Evolutionary conservation across 2,113 vertebrate species (phyloP).

Genomic region (Gracilinanus agilis): DNA sequence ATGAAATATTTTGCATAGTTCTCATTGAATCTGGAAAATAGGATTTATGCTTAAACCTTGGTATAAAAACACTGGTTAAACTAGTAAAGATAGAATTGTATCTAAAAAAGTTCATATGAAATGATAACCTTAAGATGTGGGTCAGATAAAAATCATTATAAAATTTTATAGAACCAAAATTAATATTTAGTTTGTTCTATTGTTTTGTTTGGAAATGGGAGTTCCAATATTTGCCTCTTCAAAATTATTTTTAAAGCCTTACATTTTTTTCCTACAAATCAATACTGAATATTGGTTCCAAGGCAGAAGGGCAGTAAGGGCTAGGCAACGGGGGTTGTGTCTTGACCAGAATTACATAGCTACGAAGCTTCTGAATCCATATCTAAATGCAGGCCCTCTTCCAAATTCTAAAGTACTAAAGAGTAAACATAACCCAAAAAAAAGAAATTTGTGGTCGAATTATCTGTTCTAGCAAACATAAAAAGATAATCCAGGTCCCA

Average conservation of each 20-base stretch:
- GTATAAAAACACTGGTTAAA: neutral
- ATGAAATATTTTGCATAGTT: neutral
- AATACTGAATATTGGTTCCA: no score
- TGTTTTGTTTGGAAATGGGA: neutral
- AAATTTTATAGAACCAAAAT: neutral
- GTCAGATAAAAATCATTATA: neutral
- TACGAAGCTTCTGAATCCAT: no score
- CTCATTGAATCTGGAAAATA: slow-evolving; percentile 10
- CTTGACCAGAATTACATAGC: no score
- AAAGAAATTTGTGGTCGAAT: neutral
- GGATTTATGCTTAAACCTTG: slow-evolving; percentile 21
- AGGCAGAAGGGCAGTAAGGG: no score
- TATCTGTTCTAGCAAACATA: neutral
- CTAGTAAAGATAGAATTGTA: neutral
- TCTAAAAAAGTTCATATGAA: neutral
- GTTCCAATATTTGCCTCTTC: neutral
- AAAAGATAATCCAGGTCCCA: neutral
- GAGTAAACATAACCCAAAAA: neutral
- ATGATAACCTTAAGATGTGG: neutral
- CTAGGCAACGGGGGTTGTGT: no score
- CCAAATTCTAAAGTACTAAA: neutral
- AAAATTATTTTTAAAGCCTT: neutral
- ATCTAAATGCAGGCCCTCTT: neutral
- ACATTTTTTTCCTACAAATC: no score
- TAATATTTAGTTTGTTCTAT: neutral